Evolutionary conservation across 2,888 invertebrate species (phyloP), one percentile per base, ranked within the genome.

Genomic region (Mesopsocus fuscifrons): DNA sequence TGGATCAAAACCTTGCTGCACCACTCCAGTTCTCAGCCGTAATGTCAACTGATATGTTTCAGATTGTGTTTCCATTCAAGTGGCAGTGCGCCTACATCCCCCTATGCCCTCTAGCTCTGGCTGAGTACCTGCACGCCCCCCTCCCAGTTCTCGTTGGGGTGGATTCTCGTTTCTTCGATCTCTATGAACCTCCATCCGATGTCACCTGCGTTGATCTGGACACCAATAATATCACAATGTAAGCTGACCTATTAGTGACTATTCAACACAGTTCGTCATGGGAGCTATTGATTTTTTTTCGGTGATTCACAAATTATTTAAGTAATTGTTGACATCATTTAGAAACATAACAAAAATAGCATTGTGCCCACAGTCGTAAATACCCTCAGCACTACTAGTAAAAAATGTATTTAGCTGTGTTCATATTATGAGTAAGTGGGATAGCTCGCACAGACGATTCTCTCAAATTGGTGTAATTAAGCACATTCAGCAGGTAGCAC

Each of bases 51-150:
- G 26, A 26, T 26, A 48, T 50, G 23, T 57, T 59, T 41, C 57
- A 68, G 67, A 62, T 98, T 54, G 71, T 97, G 52, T 98, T 99
- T 61, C 98, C 98, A 1, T 95, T 98, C 62, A 94, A 94, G 62
- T 98, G 98, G 98, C 95, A 97, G 62, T 98, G 97, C 59, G 97
- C 98, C 0, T 98, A 98, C 62, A 95, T 99, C 65, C 98, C 98
- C 2, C 67, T 98, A 43, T 99, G 98, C 66, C 98, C 98, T 9
- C 68, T 98, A 58, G 85, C 85, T 45, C 65, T 94, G 54, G 89
- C 91, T n/a, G 84, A 91, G 65, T 89, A 98, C 3, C 67, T 98
- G 42, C 91, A 94, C 60, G 97, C 98, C 13, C 98, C 98, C 0
- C 67, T 94, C 52, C 97, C 98, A 2, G 98, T 95, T 64, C 71